A percentile compares a stretch with the other conserved stretches of the same genome.
phyloP scores from a whole-genome alignment of 2,888 invertebrate species.

The Eustalomyia histrio region DNA sequence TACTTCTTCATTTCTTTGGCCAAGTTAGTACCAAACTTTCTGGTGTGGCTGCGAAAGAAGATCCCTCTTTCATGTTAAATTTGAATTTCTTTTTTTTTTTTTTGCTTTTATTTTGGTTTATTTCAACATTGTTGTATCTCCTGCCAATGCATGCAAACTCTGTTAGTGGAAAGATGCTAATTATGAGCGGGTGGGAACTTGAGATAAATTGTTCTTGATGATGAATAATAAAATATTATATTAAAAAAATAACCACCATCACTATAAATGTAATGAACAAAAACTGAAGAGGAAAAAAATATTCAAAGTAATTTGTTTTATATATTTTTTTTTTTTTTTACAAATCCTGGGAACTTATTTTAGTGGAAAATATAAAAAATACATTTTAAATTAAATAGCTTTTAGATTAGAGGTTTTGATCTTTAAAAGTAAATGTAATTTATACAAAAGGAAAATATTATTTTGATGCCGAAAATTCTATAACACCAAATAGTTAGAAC shows the following conservation, averaged over 20 bases:
- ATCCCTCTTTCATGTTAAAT: slow-evolving; percentile 46
- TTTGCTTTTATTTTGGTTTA: slow-evolving; percentile 18
- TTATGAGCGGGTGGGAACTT: slow-evolving; percentile 67
- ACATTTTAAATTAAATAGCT: too few species aligned
- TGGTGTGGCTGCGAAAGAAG: slow-evolving; percentile 38
- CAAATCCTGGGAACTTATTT: background rate
- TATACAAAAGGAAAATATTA: too few species aligned
- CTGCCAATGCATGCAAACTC: slow-evolving; percentile 30
- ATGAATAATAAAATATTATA: slow-evolving; percentile 51
- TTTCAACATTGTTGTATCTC: slow-evolving; percentile 22
- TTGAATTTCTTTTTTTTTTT: slow-evolving; percentile 45
- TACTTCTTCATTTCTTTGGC: slow-evolving; percentile 33
- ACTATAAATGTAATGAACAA: slow-evolving; percentile 28
- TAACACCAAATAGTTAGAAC: too few species aligned
- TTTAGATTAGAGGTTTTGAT: too few species aligned
- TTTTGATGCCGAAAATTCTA: too few species aligned
- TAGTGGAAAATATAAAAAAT: background rate
- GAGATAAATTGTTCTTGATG: slow-evolving; percentile 61
- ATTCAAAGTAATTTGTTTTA: background rate
- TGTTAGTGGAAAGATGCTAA: slow-evolving; percentile 61
- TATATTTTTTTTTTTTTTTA: background rate
- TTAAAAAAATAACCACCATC: slow-evolving; percentile 42
- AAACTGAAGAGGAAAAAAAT: background rate
- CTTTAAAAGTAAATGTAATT: too few species aligned
- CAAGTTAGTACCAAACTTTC: slow-evolving; percentile 10